Evolutionary conservation across 2,797 vertebrate genomes (phyloP).

Genomic region (Eidolon dupreanum): DNA sequence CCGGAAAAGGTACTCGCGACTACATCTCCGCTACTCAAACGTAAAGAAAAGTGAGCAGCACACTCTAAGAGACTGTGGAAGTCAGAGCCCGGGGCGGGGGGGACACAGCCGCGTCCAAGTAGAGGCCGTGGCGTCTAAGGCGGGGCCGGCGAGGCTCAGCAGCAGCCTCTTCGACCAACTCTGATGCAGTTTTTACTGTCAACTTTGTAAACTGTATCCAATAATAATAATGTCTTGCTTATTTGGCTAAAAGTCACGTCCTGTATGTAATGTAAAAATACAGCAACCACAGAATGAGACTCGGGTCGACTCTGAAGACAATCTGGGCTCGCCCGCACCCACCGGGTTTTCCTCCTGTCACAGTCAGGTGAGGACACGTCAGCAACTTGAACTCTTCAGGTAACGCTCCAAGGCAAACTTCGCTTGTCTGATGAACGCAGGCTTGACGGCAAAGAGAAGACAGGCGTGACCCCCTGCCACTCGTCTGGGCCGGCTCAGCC

Average conservation of each 20-base stretch:
- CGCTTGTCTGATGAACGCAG: background rate
- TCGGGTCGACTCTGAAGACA: background rate
- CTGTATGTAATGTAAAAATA: background rate
- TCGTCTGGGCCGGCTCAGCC: background rate
- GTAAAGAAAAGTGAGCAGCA: background rate
- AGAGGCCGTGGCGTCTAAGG: no score
- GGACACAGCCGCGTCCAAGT: no score
- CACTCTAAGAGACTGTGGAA: background rate
- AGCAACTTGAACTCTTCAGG: background rate
- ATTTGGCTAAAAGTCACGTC: background rate
- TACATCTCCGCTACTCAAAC: background rate
- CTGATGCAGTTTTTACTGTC: background rate
- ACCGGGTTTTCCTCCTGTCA: background rate
- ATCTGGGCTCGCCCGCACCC: background rate
- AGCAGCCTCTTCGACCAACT: background rate
- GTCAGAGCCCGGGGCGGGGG: background rate
- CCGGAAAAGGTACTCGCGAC: background rate
- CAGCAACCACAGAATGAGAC: background rate
- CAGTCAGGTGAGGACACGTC: background rate
- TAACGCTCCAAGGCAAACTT: background rate
- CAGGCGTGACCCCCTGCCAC: conserved; percentile 5
- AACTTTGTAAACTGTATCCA: background rate
- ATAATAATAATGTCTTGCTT: background rate
- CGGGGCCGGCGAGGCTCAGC: no score
- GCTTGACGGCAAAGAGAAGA: background rate